Evolutionary conservation across 2,888 invertebrate genomes (phyloP), one percentile per base, ranked within the genome.

Genomic region (Mythimna albipuncta): DNA sequence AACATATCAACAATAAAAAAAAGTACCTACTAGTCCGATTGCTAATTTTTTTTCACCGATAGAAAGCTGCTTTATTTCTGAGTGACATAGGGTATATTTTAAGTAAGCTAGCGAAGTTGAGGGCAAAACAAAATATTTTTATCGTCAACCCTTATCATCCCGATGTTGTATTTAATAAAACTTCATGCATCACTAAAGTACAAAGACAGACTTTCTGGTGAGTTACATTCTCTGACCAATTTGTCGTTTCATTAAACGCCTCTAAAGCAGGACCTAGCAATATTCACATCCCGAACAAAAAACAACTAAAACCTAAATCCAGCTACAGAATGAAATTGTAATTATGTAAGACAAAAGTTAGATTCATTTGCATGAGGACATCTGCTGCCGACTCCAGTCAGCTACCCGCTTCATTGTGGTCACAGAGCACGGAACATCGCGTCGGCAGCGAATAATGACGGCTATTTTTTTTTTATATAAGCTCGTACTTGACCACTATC

Each of bases 321-420:
- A 50, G 6, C n/a, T 57, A 16, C 11, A 21, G 50, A 68, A 64
- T 58, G 26, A 68, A 52, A 57, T 65, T 68, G 65, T 69, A 72
- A 69, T 82, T 66, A 70, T 72, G 52, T 64, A 52, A 81, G 66
- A 68, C 41, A 64, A 81, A 59, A 75, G 64, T 26, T 38, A 41
- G 58, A 70, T 47, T 68, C 26, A 78, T 77, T 69, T 68, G 68
- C 72, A 67, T 63, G 62, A 21, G 55, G 59, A 52, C 64, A 71
- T 52, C 69, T 71, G 61, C 38, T 16, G 65, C 50, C 41, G 32
- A 26, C 35, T 21, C 26, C 16, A 57, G 55, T 10, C 44, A 41
- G 32, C 5, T 55, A 10, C 35, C 11, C 35, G n/a, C 41, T 32
- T 7, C 44, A 44, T 1, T 75, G 55, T 35, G 61, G 72, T 47